Percentiles rank a stretch among this genome's conserved stretches.
Evolutionary conservation across 2,888 invertebrate species (phyloP).

Genomic region (Leptinotarsa rubiginosa): DNA sequence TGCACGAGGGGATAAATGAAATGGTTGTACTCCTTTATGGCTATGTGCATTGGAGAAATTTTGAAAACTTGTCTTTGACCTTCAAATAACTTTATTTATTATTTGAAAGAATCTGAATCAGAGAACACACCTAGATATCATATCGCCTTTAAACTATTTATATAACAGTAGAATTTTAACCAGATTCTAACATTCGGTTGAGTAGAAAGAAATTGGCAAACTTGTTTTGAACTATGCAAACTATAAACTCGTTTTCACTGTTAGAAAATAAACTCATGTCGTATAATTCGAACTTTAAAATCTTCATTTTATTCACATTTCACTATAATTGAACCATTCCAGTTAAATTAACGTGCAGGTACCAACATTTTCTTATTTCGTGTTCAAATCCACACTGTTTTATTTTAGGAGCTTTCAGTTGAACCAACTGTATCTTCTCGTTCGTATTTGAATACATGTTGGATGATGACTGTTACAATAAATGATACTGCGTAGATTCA

Average conservation of each 20-base stretch:
- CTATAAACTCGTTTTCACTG: neutral
- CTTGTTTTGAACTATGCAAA: neutral
- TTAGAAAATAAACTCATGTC: no score
- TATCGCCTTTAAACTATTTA: neutral
- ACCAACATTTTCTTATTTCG: no score
- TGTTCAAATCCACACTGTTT: no score
- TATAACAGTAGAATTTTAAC: conserved; percentile 3
- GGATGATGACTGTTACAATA: no score
- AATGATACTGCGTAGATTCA: no score
- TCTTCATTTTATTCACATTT: no score
- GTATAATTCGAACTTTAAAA: no score
- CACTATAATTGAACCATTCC: no score
- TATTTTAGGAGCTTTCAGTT: no score
- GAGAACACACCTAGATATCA: conserved; percentile 2
- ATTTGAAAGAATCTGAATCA: neutral
- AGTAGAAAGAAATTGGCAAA: neutral
- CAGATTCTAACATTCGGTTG: neutral
- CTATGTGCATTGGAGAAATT: neutral
- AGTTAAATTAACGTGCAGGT: no score
- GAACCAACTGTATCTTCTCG: no score
- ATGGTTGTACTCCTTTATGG: neutral
- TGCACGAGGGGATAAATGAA: neutral
- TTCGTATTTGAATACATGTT: no score
- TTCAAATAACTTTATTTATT: conserved; percentile 11
- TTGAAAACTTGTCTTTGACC: neutral